These are phyloP conservation scores for Troides aeacus DNA, from an alignment of 2,888 invertebrate genomes.

Conservation along the genomic window DNA sequence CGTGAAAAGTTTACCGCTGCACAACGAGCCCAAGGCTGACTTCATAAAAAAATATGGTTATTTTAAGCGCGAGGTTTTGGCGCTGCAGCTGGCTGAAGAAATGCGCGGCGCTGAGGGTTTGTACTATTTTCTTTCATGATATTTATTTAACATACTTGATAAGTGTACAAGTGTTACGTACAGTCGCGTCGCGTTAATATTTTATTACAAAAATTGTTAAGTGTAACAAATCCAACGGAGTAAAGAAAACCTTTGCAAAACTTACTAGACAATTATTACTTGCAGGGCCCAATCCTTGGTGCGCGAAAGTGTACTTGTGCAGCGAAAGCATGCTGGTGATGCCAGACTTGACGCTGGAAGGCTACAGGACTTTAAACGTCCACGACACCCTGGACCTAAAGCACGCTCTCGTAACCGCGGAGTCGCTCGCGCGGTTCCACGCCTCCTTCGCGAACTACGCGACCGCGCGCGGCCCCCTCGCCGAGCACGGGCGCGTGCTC, in stretches of 20 bases:
- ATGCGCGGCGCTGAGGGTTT: slow-evolving; percentile 40
- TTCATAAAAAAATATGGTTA: slow-evolving; percentile 52
- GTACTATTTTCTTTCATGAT: slow-evolving; percentile 1
- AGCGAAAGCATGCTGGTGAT: slow-evolving; percentile 58
- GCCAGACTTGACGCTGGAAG: slow-evolving; percentile 57
- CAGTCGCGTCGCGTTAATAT: no score
- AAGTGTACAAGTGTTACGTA: no score
- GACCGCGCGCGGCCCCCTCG: slow-evolving; percentile 37
- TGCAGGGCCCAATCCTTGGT: slow-evolving; percentile 54
- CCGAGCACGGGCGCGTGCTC: slow-evolving; percentile 45
- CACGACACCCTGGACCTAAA: slow-evolving; percentile 46
- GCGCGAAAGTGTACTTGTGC: slow-evolving; percentile 50
- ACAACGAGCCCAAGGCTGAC: slow-evolving; percentile 56
- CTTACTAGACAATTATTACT: neutral
- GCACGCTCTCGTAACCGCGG: slow-evolving; percentile 45
- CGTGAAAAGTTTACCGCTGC: slow-evolving; percentile 55
- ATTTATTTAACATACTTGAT: no score
- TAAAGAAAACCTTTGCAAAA: no score
- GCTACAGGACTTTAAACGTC: slow-evolving; percentile 46
- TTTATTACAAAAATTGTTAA: no score
- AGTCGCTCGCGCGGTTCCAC: slow-evolving; percentile 60
- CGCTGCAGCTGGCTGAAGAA: slow-evolving; percentile 55
- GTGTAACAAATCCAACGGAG: no score
- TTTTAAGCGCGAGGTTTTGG: slow-evolving; percentile 54
- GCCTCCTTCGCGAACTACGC: slow-evolving; percentile 59